phyloP scores from a whole-genome alignment of 2,113 vertebrate species.

The Alces alces region DNA sequence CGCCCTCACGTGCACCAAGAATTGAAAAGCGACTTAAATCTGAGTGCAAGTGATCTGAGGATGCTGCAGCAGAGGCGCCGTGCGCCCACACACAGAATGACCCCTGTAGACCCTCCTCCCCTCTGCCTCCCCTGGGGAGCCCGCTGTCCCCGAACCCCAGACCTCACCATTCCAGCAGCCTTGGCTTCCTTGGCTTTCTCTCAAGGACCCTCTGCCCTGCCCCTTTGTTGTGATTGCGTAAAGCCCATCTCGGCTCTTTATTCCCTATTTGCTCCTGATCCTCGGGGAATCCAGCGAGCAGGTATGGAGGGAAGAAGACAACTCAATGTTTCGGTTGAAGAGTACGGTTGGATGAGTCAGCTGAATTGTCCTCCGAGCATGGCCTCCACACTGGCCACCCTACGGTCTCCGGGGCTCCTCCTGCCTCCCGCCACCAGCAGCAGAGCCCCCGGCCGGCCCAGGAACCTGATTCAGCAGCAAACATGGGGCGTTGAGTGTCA shows the following conservation, averaged over 20 bases:
- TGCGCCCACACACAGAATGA: rapidly evolving
- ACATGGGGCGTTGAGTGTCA: rapidly evolving
- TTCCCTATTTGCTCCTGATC: no score
- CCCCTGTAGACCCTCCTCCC: not conserved
- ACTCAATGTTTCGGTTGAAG: rapidly evolving
- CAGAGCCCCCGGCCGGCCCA: rapidly evolving
- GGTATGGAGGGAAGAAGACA: not conserved
- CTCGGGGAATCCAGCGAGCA: rapidly evolving
- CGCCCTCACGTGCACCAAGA: not conserved
- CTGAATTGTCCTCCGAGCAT: not conserved
- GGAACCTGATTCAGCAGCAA: not conserved
- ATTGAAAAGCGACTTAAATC: not conserved
- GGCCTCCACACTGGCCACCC: not conserved
- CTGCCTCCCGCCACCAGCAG: rapidly evolving
- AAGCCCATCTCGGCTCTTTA: no score
- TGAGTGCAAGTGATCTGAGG: not conserved
- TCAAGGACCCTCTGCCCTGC: not conserved
- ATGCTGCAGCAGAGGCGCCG: rapidly evolving
- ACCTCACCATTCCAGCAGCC: not conserved
- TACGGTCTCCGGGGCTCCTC: not conserved
- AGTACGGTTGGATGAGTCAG: rapidly evolving
- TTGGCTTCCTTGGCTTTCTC: not conserved
- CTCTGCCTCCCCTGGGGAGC: not conserved
- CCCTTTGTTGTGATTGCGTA: not conserved
- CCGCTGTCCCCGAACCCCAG: not conserved